These are phyloP conservation scores for Lypha dubia DNA, from an alignment of 2,888 invertebrate genomes.

Conservation along the genomic window DNA sequence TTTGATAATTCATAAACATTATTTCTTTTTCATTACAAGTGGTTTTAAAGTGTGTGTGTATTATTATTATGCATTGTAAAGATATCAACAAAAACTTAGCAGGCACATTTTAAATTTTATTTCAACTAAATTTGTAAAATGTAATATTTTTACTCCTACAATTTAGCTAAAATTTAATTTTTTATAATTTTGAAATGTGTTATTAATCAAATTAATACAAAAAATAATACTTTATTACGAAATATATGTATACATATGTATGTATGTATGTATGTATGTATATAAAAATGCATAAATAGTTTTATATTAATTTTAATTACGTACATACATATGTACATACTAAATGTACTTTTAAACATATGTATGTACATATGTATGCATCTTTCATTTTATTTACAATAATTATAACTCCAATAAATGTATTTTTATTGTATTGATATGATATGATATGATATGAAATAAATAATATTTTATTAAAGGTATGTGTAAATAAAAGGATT, in stretches of 20 bases:
- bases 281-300: constrained; percentile 34
- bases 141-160: constrained; percentile 28
- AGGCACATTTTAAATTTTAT: neutral
- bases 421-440: constrained; percentile 51
- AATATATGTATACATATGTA: too few relatives aligned
- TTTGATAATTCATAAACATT: constrained; percentile 77
- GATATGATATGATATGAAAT: constrained; percentile 56
- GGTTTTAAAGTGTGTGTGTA: constrained; percentile 38
- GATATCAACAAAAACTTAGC: constrained; percentile 13
- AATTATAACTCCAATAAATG: constrained; percentile 10
- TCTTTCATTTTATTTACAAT: constrained; percentile 48
- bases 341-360: neutral
- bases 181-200: constrained; percentile 41
- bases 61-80: constrained; percentile 21
- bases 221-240: constrained; percentile 52
- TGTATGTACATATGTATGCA: neutral
- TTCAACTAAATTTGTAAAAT: constrained; percentile 22
- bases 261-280: too few relatives aligned
- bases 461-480: constrained; percentile 52
- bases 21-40: constrained; percentile 29
- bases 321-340: constrained; percentile 4
- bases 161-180: constrained; percentile 41
- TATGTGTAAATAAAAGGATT: constrained; percentile 56
- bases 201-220: constrained; percentile 51
- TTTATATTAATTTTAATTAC: constrained; percentile 48